Conservation (phyloP, 1,140 invertebrate genomes). For the Eriosoma lanigerum region DNA sequence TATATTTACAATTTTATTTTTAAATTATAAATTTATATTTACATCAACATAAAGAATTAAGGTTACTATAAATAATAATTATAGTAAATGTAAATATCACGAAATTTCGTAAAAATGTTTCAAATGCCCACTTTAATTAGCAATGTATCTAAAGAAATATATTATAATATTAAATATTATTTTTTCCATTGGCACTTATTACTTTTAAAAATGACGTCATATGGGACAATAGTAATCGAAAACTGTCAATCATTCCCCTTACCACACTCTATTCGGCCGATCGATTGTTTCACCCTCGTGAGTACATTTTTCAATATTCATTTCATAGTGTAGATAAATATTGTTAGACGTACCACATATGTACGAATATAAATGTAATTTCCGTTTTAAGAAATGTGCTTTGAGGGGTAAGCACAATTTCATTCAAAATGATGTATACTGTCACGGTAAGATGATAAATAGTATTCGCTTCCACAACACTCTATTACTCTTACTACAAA, state of each 20-base stretch:
- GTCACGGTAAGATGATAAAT: constrained; percentile 22
- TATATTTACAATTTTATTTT: too few species aligned
- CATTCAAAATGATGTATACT: constrained; percentile 13
- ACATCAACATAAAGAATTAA: too few species aligned
- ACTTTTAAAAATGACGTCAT: constrained; percentile 15
- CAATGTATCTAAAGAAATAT: too few species aligned
- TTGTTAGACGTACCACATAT: not conserved
- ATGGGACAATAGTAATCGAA: constrained; percentile 12
- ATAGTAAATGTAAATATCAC: too few species aligned
- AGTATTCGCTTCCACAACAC: not conserved
- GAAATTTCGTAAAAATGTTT: not conserved
- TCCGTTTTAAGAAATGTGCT: constrained; percentile 30
- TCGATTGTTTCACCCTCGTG: constrained; percentile 35
- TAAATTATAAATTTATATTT: too few species aligned
- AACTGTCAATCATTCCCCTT: constrained; percentile 44
- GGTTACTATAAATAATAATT: too few species aligned
- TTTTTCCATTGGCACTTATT: not conserved
- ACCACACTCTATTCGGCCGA: not conserved
- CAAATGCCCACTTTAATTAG: too few species aligned
- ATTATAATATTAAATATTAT: too few species aligned
- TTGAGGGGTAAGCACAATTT: not conserved
- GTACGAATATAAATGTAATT: constrained; percentile 12
- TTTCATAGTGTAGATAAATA: not conserved
- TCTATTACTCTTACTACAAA: too few species aligned
- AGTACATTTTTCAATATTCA: constrained; percentile 40